Base-by-base conservation (phyloP, 2,113 vertebrate genomes). In the Plectropomus leopardus region DNA sequence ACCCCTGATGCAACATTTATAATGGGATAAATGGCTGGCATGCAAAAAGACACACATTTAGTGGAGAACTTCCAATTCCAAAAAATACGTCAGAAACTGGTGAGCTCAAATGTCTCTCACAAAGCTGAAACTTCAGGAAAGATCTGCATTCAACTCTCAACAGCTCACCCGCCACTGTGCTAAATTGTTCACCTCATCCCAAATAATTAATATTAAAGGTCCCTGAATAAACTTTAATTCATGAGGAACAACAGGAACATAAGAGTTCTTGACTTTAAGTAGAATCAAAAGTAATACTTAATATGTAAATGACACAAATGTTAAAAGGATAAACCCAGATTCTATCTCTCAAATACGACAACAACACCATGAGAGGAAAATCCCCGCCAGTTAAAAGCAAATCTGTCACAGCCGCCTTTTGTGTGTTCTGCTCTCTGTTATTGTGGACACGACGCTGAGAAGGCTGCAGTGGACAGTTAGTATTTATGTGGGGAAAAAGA, bases 121-220 rank as follows among this genome's bases (percentile, higher is more conserved):
- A 68, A 70, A 66, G 65, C 57, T 58, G 51, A 76, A 82, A 91
- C 78, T 71, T 80, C 34, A 65, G 32, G 44, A 19, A 15, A 50
- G 57, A 83, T 85, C 68, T 80, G 47, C 69, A 90, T 87, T 83
- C 55, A 48, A 47, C 61, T 71, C 64, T 61, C 53, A 51, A 69
- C 51, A 81, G 42, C 75, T 64, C 36, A 64, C 50, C 28, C 16
- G 26, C 11, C 64, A n/a, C 19, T 63, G 50, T 71, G 1, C 13
- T 85, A 50, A 89, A 89, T 92, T 75, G 92, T 93, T 93, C 51
- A 92, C 14, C 65, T 30, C 48, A 11, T 78, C 76, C 60, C 75
- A 81, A 93, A 92, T 93, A 89, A 92, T 89, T 90, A 24, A 91
- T 89, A 60, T 58, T 64, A 8, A 69, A 86, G 51, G 65, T 80